phyloP scores from a whole-genome alignment of 2,797 vertebrate genomes.

The Syngnathus rostellatus region DNA sequence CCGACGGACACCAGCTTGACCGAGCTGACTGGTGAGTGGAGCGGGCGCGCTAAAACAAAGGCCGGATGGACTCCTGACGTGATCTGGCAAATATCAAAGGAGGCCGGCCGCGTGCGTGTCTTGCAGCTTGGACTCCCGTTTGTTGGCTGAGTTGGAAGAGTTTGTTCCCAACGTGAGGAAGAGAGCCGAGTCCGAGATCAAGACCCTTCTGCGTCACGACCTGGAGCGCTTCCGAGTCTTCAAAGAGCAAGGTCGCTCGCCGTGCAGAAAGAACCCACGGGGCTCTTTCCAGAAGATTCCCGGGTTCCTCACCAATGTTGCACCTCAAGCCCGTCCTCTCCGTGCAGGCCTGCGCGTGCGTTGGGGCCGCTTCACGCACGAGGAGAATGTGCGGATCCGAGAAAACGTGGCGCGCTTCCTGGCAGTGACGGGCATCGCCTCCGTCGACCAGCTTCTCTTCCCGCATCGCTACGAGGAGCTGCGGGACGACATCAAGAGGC shows the following conservation, averaged over 20 bases:
- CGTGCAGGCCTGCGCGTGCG: conserved; percentile 48
- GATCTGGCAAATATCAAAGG: too few relatives aligned
- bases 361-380: conserved; percentile 37
- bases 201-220: conserved; percentile 45
- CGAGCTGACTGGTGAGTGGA: too few relatives aligned
- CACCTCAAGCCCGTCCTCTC: too few relatives aligned
- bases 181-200: background rate
- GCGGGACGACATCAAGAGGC: conserved; percentile 22
- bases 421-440: conserved; percentile 48
- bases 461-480: conserved; percentile 40
- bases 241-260: conserved; percentile 37
- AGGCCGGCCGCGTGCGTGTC: background rate
- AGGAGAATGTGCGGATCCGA: conserved; percentile 50
- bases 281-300: too few relatives aligned
- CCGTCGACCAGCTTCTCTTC: conserved; percentile 50
- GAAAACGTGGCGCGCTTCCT: conserved; percentile 58
- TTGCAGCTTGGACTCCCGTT: background rate
- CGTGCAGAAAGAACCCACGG: background rate
- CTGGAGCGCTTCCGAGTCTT: conserved; percentile 53
- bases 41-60: too few relatives aligned
- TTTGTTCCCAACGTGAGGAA: conserved; percentile 47
- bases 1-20: too few relatives aligned
- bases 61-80: too few relatives aligned
- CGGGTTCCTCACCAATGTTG: too few relatives aligned
- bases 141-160: conserved; percentile 45